Base-by-base conservation (phyloP, 2,797 vertebrate genomes). In the Melanotaenia nigrans region DNA sequence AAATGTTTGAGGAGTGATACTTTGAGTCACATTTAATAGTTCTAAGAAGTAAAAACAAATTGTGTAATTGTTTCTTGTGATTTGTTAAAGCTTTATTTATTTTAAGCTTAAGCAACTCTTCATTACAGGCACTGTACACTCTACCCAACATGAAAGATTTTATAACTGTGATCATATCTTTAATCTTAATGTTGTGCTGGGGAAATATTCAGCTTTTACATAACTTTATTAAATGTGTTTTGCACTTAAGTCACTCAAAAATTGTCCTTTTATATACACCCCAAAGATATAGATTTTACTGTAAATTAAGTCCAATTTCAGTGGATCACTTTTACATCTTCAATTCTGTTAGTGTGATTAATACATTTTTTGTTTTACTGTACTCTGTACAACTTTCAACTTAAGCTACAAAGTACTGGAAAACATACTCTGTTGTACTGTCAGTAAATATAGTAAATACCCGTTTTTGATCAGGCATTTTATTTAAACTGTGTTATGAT, bases 181-280 rank as follows among this genome's bases (percentile, higher is more conserved):
- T 47, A 65, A 32, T 68, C 1, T 59, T 58, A 60, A 56, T 58
- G 33, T 25, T 84, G 20, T 56, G 35, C 32, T 24, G 18, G 49
- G 32, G 58, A 13, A 62, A 56, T 60, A 56, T 55, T 73, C 66
- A 74, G 5, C 75, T 73, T 63, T 13, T 30, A 71, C 32, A 56
- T 28, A 65, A 67, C 18, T 70, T 58, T 57, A 77, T 28, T 45
- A 45, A 60, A 54, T 65, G 25, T 75, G 1, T 47, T 63, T 36
- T 84, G 79, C 70, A 85, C 74, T 72, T 66, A 49, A 70, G 25
- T 68, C 56, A 68, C 49, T 81, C 9, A 72, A n/a, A 58, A 10
- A 20, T 13, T 79, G 18, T n/a, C 28, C 4, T 4, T 56, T 5
- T 57, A 66, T 35, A 64, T 7, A 51, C 11, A 45, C 51, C 12